Evolutionary conservation across 2,113 vertebrate genomes (phyloP).

Genomic region (Morone saxatilis): DNA sequence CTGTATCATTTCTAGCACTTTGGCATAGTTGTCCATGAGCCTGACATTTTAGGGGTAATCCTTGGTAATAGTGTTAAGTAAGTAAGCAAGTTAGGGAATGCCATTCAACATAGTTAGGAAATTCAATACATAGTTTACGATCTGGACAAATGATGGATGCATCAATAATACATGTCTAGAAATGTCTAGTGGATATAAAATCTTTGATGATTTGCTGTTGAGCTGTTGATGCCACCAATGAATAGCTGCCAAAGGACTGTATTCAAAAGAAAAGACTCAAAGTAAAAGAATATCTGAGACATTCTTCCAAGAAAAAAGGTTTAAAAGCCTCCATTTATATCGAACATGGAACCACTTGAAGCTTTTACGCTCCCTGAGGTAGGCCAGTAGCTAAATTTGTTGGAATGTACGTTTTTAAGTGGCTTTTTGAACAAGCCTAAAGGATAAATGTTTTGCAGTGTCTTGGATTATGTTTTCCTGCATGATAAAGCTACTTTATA

Average conservation of each 20-base stretch:
- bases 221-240: not conserved
- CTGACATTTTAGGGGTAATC: not conserved
- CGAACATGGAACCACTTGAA: constrained; percentile 8
- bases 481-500: not conserved
- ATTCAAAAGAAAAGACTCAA: not conserved
- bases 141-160: not conserved
- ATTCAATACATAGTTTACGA: constrained; percentile 8
- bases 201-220: not conserved
- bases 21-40: not conserved
- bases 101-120: not conserved
- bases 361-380: constrained; percentile 1
- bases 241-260: constrained; percentile 2
- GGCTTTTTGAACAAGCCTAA: not conserved
- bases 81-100: not conserved
- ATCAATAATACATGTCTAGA: constrained; percentile 35
- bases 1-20: not conserved
- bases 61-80: not conserved
- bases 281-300: not conserved
- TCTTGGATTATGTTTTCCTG: not conserved
- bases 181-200: constrained; percentile 10
- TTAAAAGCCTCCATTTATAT: constrained; percentile 8
- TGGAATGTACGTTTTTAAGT: not conserved
- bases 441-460: not conserved
- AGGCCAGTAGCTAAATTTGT: constrained; percentile 3
- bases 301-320: constrained; percentile 6